Percentiles rank a stretch among this genome's conserved stretches.
phyloP scores from a whole-genome alignment of 1,140 invertebrate genomes.

The Callitettix versicolor region DNA sequence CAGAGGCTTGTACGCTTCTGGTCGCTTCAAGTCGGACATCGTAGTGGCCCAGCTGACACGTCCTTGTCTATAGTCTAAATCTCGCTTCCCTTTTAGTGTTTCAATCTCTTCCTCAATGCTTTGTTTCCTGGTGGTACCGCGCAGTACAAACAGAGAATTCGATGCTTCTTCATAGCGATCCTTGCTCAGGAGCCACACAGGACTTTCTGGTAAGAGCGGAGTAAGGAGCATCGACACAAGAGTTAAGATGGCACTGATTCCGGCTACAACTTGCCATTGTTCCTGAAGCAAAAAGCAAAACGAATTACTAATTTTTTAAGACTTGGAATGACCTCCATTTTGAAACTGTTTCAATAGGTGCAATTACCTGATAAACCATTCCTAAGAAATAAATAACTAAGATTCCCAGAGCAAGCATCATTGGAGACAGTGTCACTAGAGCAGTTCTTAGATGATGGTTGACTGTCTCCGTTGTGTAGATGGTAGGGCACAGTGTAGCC shows the following conservation, averaged over 20 bases:
- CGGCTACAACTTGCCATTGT: not conserved
- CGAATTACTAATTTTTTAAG: no score
- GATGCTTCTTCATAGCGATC: slow-evolving; percentile 40
- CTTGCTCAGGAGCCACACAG: slow-evolving; percentile 48
- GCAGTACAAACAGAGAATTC: slow-evolving; percentile 3
- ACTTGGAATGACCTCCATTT: no score
- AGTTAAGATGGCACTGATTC: not conserved
- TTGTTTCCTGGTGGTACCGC: slow-evolving; percentile 3
- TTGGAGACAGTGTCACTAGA: not conserved
- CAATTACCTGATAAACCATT: not conserved
- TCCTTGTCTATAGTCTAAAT: no score
- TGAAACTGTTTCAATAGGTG: no score
- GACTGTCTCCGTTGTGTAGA: slow-evolving; percentile 50
- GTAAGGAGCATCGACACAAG: slow-evolving; percentile 37
- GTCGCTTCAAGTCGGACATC: not conserved
- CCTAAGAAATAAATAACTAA: not conserved
- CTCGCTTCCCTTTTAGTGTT: not conserved
- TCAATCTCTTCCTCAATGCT: slow-evolving; percentile 7
- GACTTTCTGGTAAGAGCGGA: slow-evolving; percentile 50
- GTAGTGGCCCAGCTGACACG: not conserved
- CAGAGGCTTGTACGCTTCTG: slow-evolving; percentile 41
- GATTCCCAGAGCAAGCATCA: not conserved
- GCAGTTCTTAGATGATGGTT: slow-evolving; percentile 35
- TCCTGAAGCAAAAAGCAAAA: not conserved
- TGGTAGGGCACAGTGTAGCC: slow-evolving; percentile 45